Evolutionary conservation across 2,113 vertebrate genomes (phyloP).

Genomic region (Nyctereutes procyonoides): DNA sequence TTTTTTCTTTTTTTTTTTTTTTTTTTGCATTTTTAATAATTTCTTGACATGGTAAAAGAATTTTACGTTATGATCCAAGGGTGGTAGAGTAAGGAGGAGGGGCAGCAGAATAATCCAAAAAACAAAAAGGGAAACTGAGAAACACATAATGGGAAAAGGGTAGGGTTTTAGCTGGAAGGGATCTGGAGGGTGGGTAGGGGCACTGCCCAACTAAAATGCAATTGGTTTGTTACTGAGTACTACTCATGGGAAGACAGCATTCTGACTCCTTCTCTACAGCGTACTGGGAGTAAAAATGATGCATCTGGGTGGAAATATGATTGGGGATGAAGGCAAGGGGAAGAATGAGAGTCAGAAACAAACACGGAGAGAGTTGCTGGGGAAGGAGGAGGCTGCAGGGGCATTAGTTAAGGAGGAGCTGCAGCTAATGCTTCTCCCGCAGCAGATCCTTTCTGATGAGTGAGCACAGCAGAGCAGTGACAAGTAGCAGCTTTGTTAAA

Average conservation of each 20-base stretch:
- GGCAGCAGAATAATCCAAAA: slow-evolving; percentile 75
- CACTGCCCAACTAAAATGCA: slow-evolving; percentile 78
- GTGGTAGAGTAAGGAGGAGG: slow-evolving; percentile 56
- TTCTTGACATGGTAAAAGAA: slow-evolving; percentile 87
- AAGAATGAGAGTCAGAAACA: slow-evolving; percentile 29
- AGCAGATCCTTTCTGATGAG: not conserved
- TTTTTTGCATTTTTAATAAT: slow-evolving; percentile 86
- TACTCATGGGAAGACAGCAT: slow-evolving; percentile 85
- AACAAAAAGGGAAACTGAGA: slow-evolving; percentile 82
- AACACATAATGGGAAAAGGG: slow-evolving; percentile 78
- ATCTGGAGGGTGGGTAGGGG: not conserved
- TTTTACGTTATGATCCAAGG: slow-evolving; percentile 85
- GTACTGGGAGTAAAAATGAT: slow-evolving; percentile 18
- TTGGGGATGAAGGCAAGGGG: slow-evolving; percentile 58
- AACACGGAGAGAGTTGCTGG: not conserved
- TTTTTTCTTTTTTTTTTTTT: no score
- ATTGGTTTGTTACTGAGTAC: slow-evolving; percentile 88
- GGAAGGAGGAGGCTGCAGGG: not conserved
- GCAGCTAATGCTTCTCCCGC: no score
- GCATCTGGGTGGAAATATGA: slow-evolving; percentile 35
- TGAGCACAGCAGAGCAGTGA: not conserved
- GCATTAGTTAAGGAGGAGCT: not conserved
- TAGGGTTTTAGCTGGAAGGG: slow-evolving; percentile 41
- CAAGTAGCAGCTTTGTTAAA: not conserved
- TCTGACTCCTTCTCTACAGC: slow-evolving; percentile 75